These are phyloP conservation scores for Priocnemis perturbator DNA, from an alignment of 2,888 invertebrate species.

Conservation along the genomic window DNA sequence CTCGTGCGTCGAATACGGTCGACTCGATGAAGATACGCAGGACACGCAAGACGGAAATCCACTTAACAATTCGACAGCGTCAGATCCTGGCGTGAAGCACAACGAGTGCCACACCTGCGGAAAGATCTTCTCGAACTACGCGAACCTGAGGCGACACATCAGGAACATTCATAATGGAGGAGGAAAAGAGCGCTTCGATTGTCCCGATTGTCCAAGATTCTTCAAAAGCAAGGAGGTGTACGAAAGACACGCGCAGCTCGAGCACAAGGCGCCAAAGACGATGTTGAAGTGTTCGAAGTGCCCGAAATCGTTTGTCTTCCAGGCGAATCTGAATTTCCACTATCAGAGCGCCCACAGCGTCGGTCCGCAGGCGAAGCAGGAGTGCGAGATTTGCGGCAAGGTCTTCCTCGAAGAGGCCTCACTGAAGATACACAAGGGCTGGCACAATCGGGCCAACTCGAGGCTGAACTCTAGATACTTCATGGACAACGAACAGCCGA, in stretches of 20 bases:
- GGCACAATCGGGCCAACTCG: constrained; percentile 78
- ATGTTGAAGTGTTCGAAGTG: constrained; percentile 54
- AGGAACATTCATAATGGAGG: constrained; percentile 61
- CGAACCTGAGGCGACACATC: constrained; percentile 67
- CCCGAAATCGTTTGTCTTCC: constrained; percentile 49
- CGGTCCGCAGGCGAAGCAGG: constrained; percentile 69
- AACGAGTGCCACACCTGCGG: constrained; percentile 79
- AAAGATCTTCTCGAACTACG: constrained; percentile 76
- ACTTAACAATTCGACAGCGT: constrained; percentile 43
- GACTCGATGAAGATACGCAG: constrained; percentile 26
- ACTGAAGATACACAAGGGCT: constrained; percentile 80
- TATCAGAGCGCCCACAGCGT: constrained; percentile 58
- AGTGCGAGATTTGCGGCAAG: constrained; percentile 82
- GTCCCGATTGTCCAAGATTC: constrained; percentile 79
- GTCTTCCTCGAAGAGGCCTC: constrained; percentile 80
- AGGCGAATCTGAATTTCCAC: constrained; percentile 62
- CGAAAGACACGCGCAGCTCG: constrained; percentile 79
- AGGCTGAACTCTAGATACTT: constrained; percentile 48
- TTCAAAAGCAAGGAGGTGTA: constrained; percentile 80
- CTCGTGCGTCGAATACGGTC: constrained; percentile 56
- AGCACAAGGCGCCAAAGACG: constrained; percentile 72
- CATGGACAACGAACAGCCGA: neutral
- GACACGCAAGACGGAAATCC: constrained; percentile 34
- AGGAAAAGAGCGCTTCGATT: constrained; percentile 76
- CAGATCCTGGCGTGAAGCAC: constrained; percentile 54